Evolutionary conservation across 1,140 invertebrate genomes (phyloP).

Genomic region (Bombus ignitus): DNA sequence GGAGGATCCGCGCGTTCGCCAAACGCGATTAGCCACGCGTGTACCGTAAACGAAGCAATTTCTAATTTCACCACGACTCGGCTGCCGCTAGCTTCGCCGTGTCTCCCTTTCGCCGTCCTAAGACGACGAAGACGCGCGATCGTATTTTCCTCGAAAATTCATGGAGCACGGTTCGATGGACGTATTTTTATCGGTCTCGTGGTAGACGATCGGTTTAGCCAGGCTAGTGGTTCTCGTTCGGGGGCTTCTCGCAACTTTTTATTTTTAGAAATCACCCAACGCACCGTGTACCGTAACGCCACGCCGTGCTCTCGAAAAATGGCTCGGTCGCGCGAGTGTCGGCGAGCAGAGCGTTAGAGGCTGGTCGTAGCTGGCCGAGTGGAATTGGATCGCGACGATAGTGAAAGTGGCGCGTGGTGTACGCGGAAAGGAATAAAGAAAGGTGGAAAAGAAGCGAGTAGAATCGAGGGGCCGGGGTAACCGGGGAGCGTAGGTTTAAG

Average conservation of each 20-base stretch:
- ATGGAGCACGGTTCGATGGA: not conserved
- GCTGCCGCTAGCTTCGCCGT: not conserved
- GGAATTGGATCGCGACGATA: slow-evolving; percentile 67
- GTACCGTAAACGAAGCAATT: slow-evolving; percentile 25
- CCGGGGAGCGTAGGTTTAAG: slow-evolving; percentile 50
- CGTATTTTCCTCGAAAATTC: not conserved
- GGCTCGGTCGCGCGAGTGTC: not conserved
- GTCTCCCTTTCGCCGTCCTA: not conserved
- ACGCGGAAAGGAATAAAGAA: slow-evolving; percentile 73
- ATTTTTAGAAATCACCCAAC: slow-evolving; percentile 42
- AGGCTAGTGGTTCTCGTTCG: slow-evolving; percentile 4
- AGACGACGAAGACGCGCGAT: not conserved
- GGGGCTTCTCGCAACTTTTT: slow-evolving; percentile 17
- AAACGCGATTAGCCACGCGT: slow-evolving; percentile 20
- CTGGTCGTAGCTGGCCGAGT: slow-evolving; percentile 29
- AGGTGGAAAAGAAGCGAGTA: slow-evolving; percentile 73
- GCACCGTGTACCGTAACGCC: not conserved
- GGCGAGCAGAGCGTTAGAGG: slow-evolving; percentile 31
- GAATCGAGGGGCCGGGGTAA: slow-evolving; percentile 42
- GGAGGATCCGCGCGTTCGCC: not conserved
- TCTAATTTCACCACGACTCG: slow-evolving; percentile 32
- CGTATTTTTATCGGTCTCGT: slow-evolving; percentile 29
- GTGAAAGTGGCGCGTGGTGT: slow-evolving; percentile 63
- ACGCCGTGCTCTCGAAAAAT: slow-evolving; percentile 19
- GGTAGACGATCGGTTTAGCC: not conserved